These are phyloP conservation scores for Oscheius myriophilus DNA, from an alignment of 2,888 invertebrate genomes.

Conservation along the genomic window DNA sequence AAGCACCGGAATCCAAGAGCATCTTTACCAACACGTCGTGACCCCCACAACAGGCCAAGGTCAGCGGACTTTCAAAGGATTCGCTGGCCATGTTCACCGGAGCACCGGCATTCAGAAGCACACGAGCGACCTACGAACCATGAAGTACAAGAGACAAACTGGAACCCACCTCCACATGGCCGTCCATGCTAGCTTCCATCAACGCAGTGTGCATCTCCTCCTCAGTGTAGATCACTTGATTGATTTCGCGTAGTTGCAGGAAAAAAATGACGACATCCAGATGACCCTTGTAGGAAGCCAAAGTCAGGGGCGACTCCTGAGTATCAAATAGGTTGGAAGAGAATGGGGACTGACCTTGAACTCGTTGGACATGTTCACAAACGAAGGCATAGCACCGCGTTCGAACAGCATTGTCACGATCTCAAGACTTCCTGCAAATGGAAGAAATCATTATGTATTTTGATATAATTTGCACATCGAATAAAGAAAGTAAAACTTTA, in stretches of 20 bases:
- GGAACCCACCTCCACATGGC: conserved; percentile 89
- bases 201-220: conserved; percentile 97
- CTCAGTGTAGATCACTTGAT: conserved; percentile 30
- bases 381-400: conserved; percentile 36
- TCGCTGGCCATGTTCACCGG: conserved; percentile 99
- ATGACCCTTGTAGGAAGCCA: conserved; percentile 94
- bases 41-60: conserved; percentile 96
- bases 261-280: conserved; percentile 96
- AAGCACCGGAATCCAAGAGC: conserved; percentile 93
- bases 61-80: conserved; percentile 97
- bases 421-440: conserved; percentile 71
- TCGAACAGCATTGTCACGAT: conserved; percentile 59
- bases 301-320: conserved; percentile 91
- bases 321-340: neutral
- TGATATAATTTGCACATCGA: no score
- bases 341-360: conserved; percentile 72
- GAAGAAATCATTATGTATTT: no score
- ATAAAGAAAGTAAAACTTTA: neutral
- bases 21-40: conserved; percentile 96
- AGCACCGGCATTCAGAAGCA: conserved; percentile 93
- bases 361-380: conserved; percentile 80
- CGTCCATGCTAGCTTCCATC: conserved; percentile 99
- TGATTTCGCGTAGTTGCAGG: conserved; percentile 72
- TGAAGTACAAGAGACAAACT: neutral
- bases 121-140: conserved; percentile 61